Conservation (phyloP, 2,113 vertebrate genomes). For the Lophotis ruficrista region DNA sequence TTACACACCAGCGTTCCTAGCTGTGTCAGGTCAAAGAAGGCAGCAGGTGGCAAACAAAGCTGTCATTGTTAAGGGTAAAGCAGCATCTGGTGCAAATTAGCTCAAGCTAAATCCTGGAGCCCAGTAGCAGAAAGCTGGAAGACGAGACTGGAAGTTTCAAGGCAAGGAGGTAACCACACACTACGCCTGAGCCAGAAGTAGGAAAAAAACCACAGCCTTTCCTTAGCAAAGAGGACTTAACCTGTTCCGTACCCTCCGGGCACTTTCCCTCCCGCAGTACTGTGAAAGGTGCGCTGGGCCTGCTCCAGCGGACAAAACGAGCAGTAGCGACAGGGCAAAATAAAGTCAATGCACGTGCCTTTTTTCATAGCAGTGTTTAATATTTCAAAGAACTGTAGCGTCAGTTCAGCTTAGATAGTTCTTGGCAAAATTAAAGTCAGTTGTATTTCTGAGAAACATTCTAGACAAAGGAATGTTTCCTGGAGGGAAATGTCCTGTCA, state of each 20-base stretch:
- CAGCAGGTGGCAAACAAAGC: not conserved
- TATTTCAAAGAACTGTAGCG: not conserved
- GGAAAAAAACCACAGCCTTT: not conserved
- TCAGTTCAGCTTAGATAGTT: not conserved
- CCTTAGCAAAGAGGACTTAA: not conserved
- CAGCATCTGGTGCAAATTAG: not conserved
- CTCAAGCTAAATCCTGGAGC: not conserved
- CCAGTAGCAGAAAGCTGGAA: not conserved
- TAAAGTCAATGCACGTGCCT: not conserved
- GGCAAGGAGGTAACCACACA: not conserved
- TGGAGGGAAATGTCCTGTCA: not conserved
- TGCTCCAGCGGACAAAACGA: not conserved
- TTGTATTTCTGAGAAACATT: not conserved
- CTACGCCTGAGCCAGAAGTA: not conserved
- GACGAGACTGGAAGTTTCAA: not conserved
- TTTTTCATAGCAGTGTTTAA: constrained; percentile 42
- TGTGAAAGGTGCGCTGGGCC: not conserved
- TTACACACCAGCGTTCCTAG: fast-evolving
- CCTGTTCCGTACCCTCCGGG: not conserved
- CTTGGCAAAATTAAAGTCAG: not conserved
- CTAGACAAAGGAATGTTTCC: not conserved
- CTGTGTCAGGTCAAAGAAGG: not conserved
- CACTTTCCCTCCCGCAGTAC: not conserved
- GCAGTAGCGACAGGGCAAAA: not conserved
- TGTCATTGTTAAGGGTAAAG: not conserved